phyloP scores from a whole-genome alignment of 2,888 invertebrate genomes.

The Lasioglossum villosulum region DNA sequence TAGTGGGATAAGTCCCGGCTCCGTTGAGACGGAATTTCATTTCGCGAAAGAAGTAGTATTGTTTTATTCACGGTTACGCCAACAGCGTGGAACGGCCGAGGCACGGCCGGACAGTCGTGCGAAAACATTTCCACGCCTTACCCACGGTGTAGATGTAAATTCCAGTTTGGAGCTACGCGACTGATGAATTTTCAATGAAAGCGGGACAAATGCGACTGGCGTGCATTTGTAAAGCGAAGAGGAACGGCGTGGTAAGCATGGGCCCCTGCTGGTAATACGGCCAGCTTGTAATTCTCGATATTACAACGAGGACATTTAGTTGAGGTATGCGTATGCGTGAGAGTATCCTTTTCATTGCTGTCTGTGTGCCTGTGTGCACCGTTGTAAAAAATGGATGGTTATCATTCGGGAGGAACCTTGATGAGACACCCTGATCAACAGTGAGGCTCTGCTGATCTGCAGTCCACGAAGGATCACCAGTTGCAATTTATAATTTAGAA shows the following conservation, averaged over 20 bases:
- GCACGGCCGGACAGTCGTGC: background rate
- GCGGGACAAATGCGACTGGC: background rate
- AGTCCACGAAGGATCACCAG: no score
- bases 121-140: background rate
- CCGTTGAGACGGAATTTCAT: slow-evolving; percentile 31
- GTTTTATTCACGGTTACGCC: slow-evolving; percentile 33
- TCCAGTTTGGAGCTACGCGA: no score
- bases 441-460: no score
- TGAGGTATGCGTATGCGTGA: no score
- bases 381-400: no score
- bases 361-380: no score
- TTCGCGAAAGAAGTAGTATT: slow-evolving; percentile 24
- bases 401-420: no score
- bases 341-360: no score
- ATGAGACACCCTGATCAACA: no score
- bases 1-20: background rate
- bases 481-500: no score
- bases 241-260: background rate
- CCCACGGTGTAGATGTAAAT: background rate
- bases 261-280: background rate
- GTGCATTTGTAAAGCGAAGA: no score
- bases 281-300: background rate
- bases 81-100: background rate
- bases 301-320: background rate
- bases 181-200: background rate